Evolutionary conservation across 2,888 invertebrate genomes (phyloP).

Genomic region (Polydrusus tereticollis): DNA sequence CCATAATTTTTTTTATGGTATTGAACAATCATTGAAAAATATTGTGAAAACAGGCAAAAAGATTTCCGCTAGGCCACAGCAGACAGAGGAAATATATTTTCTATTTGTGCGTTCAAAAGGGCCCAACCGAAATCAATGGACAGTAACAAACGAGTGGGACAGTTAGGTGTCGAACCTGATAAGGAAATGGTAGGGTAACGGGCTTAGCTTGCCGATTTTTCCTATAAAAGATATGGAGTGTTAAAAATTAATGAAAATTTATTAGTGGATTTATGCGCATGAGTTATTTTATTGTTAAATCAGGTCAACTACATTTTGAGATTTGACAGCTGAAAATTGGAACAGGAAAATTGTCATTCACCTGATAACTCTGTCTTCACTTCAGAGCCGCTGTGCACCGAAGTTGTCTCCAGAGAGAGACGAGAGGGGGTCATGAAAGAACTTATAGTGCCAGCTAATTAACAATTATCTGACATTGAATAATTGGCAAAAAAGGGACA

Average conservation of each 20-base stretch:
- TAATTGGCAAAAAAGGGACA: no score
- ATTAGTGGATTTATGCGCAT: background rate
- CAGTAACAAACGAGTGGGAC: background rate
- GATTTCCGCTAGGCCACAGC: background rate
- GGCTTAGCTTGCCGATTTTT: background rate
- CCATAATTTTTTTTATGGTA: no score
- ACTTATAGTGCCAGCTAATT: no score
- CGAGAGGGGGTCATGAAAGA: no score
- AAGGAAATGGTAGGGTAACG: background rate
- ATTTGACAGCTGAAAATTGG: no score
- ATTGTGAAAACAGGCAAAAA: constrained; percentile 3
- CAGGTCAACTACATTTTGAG: no score
- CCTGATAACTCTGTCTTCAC: no score
- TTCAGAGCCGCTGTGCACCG: no score
- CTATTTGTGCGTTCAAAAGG: background rate
- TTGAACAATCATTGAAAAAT: background rate
- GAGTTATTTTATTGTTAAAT: no score
- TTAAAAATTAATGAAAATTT: constrained; percentile 2
- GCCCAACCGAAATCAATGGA: background rate
- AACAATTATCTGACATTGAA: no score
- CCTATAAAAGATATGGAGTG: background rate
- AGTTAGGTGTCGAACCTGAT: constrained; percentile 9
- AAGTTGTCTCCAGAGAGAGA: no score
- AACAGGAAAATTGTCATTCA: no score
- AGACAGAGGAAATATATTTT: background rate